phyloP scores from a whole-genome alignment of 1,140 invertebrate species.

The Neodiprion virginianus region DNA sequence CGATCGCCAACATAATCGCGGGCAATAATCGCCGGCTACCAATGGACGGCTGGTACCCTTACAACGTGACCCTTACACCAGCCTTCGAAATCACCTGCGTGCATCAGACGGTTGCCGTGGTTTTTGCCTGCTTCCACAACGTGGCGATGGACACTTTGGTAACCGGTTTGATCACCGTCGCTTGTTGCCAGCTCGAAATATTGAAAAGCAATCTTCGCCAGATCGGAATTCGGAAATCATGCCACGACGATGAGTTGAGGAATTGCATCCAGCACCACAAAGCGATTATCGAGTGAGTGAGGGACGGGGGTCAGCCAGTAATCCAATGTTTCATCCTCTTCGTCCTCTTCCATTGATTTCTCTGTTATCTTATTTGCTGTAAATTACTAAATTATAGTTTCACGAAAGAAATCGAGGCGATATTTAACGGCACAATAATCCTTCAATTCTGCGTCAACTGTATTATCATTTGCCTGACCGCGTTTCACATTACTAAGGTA shows the following conservation, averaged over 20 bases:
- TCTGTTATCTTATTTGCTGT: neutral
- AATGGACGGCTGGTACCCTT: conserved; percentile 59
- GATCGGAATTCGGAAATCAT: neutral
- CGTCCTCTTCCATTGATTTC: conserved; percentile 9
- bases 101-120: conserved; percentile 56
- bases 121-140: conserved; percentile 56
- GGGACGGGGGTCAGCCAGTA: neutral
- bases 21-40: conserved; percentile 29
- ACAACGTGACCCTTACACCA: conserved; percentile 55
- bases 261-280: conserved; percentile 33
- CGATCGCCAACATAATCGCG: conserved; percentile 31
- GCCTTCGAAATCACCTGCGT: conserved; percentile 59
- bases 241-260: conserved; percentile 27
- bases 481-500: conserved; percentile 62
- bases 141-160: conserved; percentile 60
- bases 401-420: conserved; percentile 35
- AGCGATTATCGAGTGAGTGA: conserved; percentile 37
- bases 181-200: conserved; percentile 52
- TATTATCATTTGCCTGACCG: conserved; percentile 62
- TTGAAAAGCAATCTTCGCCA: conserved; percentile 33
- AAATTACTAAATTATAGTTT: conserved; percentile 33
- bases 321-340: neutral
- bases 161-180: conserved; percentile 56
- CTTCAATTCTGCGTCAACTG: conserved; percentile 62
- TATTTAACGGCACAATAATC: conserved; percentile 58